Percentiles rank a stretch among this genome's conserved stretches.
phyloP scores from a whole-genome alignment of 30 jellyfish, hydroid and myxozoan genomes.

The Pseudorhiza aurosa region DNA sequence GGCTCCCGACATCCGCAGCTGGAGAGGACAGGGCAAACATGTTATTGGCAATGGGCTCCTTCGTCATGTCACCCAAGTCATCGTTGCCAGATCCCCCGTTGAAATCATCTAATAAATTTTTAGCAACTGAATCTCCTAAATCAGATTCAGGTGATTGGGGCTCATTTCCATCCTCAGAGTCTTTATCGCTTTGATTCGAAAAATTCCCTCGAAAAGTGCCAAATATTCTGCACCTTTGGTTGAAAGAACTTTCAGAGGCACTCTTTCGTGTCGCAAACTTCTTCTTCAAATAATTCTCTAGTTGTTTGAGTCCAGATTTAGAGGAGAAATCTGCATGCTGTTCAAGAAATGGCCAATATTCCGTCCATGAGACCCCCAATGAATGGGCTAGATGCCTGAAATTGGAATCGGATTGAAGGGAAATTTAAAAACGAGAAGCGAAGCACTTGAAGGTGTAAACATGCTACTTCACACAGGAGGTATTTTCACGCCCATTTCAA shows the following conservation, averaged over 20 bases:
- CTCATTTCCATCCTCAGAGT: too few species aligned
- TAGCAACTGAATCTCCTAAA: neutral
- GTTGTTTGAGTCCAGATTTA: conserved; percentile 57
- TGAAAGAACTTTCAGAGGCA: neutral
- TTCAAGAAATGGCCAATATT: conserved; percentile 85
- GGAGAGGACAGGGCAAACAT: neutral
- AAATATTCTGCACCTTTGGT: too few species aligned
- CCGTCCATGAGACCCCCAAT: conserved; percentile 80
- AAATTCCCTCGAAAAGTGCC: neutral
- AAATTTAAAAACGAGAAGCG: too few species aligned
- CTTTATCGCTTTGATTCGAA: neutral
- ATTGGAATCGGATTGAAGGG: too few species aligned
- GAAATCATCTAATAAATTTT: neutral
- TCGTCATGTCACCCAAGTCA: neutral
- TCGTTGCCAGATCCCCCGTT: neutral
- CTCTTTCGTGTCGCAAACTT: neutral
- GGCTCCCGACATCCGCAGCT: neutral
- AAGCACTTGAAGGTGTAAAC: too few species aligned
- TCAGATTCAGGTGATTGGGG: too few species aligned
- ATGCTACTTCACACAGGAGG: too few species aligned
- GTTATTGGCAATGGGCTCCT: neutral
- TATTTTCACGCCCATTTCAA: too few species aligned
- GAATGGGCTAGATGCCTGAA: conserved; percentile 62
- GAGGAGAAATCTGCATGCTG: conserved; percentile 63
- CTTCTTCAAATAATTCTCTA: conserved; percentile 36